Conservation (phyloP, 2,797 vertebrate species). For the Lophius americanus region DNA sequence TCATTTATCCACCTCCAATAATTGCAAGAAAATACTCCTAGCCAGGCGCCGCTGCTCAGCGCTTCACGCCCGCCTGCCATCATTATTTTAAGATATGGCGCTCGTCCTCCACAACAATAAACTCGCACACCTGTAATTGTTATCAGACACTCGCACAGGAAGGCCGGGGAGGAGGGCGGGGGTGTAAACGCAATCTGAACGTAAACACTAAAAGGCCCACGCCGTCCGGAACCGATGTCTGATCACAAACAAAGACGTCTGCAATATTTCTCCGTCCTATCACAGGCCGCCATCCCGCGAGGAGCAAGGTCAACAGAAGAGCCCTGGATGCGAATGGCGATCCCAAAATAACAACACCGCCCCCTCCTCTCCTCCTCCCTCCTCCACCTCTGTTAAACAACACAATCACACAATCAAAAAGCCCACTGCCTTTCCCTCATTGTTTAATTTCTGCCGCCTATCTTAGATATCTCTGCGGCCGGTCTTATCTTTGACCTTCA, state of each 20-base stretch:
- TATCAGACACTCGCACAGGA: slow-evolving; percentile 69
- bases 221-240: slow-evolving; percentile 53
- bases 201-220: slow-evolving; percentile 61
- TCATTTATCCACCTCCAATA: slow-evolving; percentile 10
- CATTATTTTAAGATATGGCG: slow-evolving; percentile 46
- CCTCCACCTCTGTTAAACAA: slow-evolving; percentile 77
- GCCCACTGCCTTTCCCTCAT: slow-evolving; percentile 82
- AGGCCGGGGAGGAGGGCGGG: slow-evolving; percentile 36
- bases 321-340: slow-evolving; percentile 67
- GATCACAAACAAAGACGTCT: slow-evolving; percentile 81
- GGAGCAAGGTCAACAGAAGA: slow-evolving; percentile 82
- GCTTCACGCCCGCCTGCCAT: slow-evolving; percentile 15
- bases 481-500: slow-evolving; percentile 98
- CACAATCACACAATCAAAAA: slow-evolving; percentile 86
- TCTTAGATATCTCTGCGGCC: slow-evolving; percentile 86
- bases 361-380: slow-evolving; percentile 31
- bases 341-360: slow-evolving; percentile 88
- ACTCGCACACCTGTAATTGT: slow-evolving; percentile 80
- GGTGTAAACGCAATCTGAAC: slow-evolving; percentile 68
- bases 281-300: slow-evolving; percentile 73
- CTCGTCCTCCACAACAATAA: slow-evolving; percentile 48
- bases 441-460: slow-evolving; percentile 90
- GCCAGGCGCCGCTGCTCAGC: neutral
- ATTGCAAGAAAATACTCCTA: slow-evolving; percentile 28
- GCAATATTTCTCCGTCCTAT: slow-evolving; percentile 75